Percentiles rank a stretch among this genome's conserved stretches.
Evolutionary conservation across 2,888 invertebrate species (phyloP).

Genomic region (Acleris cristana): DNA sequence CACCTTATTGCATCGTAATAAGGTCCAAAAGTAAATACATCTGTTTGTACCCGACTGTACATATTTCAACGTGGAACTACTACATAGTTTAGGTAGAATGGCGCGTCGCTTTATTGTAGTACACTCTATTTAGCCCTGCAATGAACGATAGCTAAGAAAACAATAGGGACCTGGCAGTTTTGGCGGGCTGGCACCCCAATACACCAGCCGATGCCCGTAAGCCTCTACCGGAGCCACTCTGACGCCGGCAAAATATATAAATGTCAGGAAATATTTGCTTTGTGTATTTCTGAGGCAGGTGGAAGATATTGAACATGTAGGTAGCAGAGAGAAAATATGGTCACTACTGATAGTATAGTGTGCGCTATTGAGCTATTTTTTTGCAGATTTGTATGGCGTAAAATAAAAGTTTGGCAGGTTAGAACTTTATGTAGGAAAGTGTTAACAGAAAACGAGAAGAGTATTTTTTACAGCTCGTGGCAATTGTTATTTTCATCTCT

Average conservation of each 20-base stretch:
- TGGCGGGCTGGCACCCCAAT: slow-evolving; percentile 3
- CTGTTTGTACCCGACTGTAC: no score
- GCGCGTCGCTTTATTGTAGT: not conserved
- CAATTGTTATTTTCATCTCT: no score
- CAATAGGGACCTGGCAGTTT: not conserved
- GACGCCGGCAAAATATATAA: slow-evolving; percentile 19
- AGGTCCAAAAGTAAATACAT: no score
- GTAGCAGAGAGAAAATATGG: slow-evolving; percentile 22
- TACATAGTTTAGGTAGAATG: not conserved
- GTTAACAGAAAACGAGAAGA: no score
- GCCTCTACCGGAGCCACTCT: slow-evolving; percentile 10
- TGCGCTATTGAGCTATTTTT: not conserved
- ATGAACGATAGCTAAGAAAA: not conserved
- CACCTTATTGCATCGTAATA: no score
- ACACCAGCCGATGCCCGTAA: slow-evolving; percentile 8
- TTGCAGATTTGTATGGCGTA: not conserved
- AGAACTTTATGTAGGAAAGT: no score
- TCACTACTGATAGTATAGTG: not conserved
- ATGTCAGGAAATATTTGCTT: slow-evolving; percentile 16
- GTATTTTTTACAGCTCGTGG: no score
- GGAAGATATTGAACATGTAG: slow-evolving; percentile 26
- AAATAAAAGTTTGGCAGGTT: not conserved
- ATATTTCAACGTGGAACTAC: no score
- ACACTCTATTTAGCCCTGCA: not conserved
- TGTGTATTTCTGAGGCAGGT: slow-evolving; percentile 25